Base-by-base conservation (phyloP, 2,888 invertebrate species). In the Drosophila longiperda region DNA sequence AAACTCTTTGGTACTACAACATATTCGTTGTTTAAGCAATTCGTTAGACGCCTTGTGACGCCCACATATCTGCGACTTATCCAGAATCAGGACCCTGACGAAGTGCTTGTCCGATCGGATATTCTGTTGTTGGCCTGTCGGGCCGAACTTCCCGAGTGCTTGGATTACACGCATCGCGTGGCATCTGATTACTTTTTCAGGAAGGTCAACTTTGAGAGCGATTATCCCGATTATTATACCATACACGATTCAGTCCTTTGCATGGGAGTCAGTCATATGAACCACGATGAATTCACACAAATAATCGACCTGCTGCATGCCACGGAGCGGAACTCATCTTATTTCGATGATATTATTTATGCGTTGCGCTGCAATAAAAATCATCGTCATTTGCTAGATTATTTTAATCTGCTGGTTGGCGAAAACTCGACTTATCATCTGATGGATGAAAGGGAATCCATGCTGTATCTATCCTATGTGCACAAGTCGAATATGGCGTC, bases 271-370 rank as follows among this genome's bases (percentile, higher is more conserved):
- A 83, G 82, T 2, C 78, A 91, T 45, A 72, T 89, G 3, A 87
- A 72, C 23, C 82, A 84, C 33, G 82, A 83, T 0, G 90, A 92
- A 38, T 92, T 92, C 34, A 66, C 74, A 7, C 73, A 71, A 4
- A 65, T 92, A 1, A 64, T 92, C 32, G 75, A 73, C 0, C 52
- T 83, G 34, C 54, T 92, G 3, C 32, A 76, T 6, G 60, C 62
- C 0, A 65, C 79, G 1, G 87, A 88, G 34, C 75, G 73, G 0
- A 75, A 78, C 12, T 67, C 88, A 0, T 49, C 65, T 1, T 79
- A 65, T 23, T 89, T 83, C 26, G 90, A 92, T 33, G 92, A 92
- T 65, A 70, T 92, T n/a, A 83, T 91, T 8, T 91, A 91, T 54
- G 75, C 91, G 9, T 61, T 92, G 38, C 90, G 91, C 12, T 92